Evolutionary conservation across 2,888 invertebrate genomes (phyloP), one percentile per base, ranked within the genome.

Genomic region (Cheiracanthium punctorium): DNA sequence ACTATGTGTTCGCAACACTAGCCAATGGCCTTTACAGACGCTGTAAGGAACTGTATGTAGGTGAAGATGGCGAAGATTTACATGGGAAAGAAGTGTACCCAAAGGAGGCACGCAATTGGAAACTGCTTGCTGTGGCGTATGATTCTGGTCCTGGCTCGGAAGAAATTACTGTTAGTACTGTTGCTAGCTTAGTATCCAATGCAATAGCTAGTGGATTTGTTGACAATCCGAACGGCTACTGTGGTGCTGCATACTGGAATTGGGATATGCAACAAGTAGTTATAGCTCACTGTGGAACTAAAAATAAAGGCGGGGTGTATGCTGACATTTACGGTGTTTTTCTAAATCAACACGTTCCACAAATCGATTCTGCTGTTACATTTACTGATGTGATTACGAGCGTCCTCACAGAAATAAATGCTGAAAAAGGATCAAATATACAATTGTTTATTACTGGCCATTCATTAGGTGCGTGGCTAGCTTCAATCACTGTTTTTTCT

Each of bases 331-430:
- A 41, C 17, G 72, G 72, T 24, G 43, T 72, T 10, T 37, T 41
- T 20, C 8, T 72, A 20, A 72, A 72, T 28, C 20, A 72, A 8
- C 29, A 72, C 43, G 72, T 72, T n/a, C 12, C 41, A 10, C 72
- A 72, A 29, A 72, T 72, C n/a, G 37, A 43, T 43, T 72, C 72
- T 28, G 72, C 72, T 43, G n/a, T 37, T 4, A 72, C 72, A 37
- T 72, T 72, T 41, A 41, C 41, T 12, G 28, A 43, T 37, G n/a
- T 0, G 12, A 29, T 72, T 24, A 20, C 17, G 1, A 37, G 37
- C 10, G 20, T 43, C 1, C 7, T 72, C 7, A 37, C 12, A 17
- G 29, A 37, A 72, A n/a, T 33, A 10, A 37, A 48, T 12, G 17
- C 5, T 2, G 48, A 48, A 48, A 37, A 48, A n/a, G 65, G 28